phyloP scores from a whole-genome alignment of 1,140 invertebrate species.

The Eupristina koningsbergeri region DNA sequence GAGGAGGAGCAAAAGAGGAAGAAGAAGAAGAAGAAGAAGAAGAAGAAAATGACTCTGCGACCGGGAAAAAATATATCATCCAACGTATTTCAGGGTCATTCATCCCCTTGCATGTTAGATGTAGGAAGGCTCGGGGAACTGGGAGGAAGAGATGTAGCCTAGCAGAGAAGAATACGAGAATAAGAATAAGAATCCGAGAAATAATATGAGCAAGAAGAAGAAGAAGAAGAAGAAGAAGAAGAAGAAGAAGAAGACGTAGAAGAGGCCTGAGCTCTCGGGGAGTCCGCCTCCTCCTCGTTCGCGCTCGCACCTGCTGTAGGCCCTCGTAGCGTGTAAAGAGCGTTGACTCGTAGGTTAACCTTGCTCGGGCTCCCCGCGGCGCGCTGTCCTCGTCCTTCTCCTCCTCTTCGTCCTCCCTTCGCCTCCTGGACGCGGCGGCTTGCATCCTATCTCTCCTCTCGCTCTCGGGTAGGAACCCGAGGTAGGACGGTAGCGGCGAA shows the following conservation, averaged over 20 bases:
- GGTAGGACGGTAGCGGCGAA: constrained; percentile 22
- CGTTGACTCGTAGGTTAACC: constrained; percentile 53
- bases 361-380: constrained; percentile 39
- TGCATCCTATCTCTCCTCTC: not conserved
- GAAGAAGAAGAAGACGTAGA: constrained; percentile 2
- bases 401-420: not conserved
- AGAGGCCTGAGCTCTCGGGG: constrained; percentile 7
- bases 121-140: not conserved
- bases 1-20: no score
- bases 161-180: not conserved
- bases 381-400: constrained; percentile 2
- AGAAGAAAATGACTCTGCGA: not conserved
- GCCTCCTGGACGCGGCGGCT: not conserved
- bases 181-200: not conserved
- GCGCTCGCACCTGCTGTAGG: constrained; percentile 14
- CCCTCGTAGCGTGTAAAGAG: constrained; percentile 26
- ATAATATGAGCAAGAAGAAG: not conserved
- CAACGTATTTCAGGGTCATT: constrained; percentile 26
- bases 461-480: not conserved
- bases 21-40: no score
- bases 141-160: not conserved
- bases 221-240: not conserved
- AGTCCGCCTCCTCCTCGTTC: not conserved
- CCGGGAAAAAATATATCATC: not conserved
- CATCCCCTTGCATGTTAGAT: constrained; percentile 14